phyloP scores from a whole-genome alignment of 1,140 invertebrate genomes.

The Leptinotarsa texana region DNA sequence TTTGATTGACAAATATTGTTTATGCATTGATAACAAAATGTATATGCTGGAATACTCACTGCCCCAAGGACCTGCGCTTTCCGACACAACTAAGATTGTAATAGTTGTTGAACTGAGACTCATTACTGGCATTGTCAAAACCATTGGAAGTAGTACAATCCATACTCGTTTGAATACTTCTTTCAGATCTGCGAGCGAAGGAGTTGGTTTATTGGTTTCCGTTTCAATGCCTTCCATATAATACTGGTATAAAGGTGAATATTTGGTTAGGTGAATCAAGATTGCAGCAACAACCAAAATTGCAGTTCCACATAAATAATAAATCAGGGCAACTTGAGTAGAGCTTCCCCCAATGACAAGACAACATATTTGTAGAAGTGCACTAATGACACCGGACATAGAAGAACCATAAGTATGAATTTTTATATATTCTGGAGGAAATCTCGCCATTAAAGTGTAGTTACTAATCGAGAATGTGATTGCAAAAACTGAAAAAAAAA shows the following conservation, averaged over 20 bases:
- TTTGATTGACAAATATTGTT: no score
- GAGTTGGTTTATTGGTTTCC: background rate
- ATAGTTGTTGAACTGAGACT: background rate
- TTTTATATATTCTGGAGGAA: background rate
- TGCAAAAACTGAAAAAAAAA: background rate
- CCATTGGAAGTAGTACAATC: background rate
- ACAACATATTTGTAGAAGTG: background rate
- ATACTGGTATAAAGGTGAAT: background rate
- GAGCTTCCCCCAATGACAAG: background rate
- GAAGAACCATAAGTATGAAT: background rate
- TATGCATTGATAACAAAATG: background rate
- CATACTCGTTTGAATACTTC: background rate
- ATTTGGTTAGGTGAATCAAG: background rate
- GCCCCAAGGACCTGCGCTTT: background rate
- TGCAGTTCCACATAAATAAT: background rate
- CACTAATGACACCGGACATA: background rate
- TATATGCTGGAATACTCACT: background rate
- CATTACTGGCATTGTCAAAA: background rate
- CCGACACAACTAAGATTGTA: background rate
- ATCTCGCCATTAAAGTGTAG: background rate
- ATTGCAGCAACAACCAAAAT: background rate
- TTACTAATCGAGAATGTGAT: background rate
- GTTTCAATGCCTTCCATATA: background rate
- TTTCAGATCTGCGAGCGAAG: background rate
- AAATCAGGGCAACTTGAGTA: background rate